Base-by-base conservation (phyloP, 2,888 invertebrate species). In the Orchesella flavescens region DNA sequence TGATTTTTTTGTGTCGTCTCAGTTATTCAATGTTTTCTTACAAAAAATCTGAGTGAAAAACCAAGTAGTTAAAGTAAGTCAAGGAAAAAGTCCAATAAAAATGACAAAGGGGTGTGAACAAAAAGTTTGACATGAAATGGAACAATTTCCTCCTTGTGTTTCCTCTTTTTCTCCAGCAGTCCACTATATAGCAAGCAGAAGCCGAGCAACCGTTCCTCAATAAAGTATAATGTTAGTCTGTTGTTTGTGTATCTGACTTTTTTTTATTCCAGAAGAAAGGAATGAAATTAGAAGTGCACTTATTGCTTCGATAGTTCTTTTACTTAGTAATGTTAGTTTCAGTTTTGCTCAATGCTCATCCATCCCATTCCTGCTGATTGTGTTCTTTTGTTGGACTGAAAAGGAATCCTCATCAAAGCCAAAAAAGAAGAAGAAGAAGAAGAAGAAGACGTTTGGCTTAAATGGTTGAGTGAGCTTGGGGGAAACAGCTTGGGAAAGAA, bases 401-500 rank as follows among this genome's bases (percentile, higher is more conserved):
- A 68, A 1, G 21, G 61, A 21, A 10, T 21, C 17, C 13, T 13
- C 5, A 17, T 23, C 19, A 23, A 46, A 68, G 46, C 24, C 23
- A 65, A 15, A n/a, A 21, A 17, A 55, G 55, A 55, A 17, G 4
- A 55, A 55, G 55, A 13, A 55, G 55, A 55, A 13, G 55, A 9
- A n/a, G n/a, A 59, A 59, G 2, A 24, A 61, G 61, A 43, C 76
- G 55, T 46, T 66, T 80, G 66, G 80, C 74, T 68, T 73, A 66
- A 75, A 75, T 43, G 81, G 55, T 82, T 71, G 69, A 75, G 61
- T 75, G 68, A 44, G 9, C 57, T 46, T 24, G 53, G 53, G 71
- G 71, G 69, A 75, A 75, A 82, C 68, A 61, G 74, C 69, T 81
- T 74, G 61, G 34, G 55, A 61, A 53, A 81, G 66, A 73, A 80